Conservation (phyloP, 2,113 vertebrate species). For the Gracilinanus agilis region DNA sequence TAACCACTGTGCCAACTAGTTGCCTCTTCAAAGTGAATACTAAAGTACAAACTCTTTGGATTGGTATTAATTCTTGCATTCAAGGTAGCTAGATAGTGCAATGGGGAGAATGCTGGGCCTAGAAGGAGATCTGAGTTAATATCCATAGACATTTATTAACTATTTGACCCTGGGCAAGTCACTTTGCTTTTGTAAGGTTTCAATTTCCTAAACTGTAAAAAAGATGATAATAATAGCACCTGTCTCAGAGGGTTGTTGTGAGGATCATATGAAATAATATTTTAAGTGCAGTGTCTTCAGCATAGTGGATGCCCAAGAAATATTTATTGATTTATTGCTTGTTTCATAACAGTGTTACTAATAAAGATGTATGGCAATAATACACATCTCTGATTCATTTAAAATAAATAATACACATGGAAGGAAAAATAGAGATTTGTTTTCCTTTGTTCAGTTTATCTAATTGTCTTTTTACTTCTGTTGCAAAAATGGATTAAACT, state of each 20-base stretch:
- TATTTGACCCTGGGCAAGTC: not conserved
- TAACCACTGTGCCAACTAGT: no score
- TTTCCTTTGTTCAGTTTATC: not conserved
- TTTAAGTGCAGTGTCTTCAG: not conserved
- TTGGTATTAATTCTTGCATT: not conserved
- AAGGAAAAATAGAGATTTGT: not conserved
- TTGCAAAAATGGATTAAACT: conserved; percentile 52
- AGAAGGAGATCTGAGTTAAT: not conserved
- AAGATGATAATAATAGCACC: not conserved
- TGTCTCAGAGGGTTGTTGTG: not conserved
- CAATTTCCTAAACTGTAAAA: not conserved
- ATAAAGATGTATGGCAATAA: not conserved
- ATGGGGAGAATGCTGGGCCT: not conserved
- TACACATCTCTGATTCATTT: not conserved
- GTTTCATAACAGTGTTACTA: not conserved
- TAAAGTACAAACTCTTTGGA: not conserved
- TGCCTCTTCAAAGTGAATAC: not conserved
- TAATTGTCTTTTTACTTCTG: conserved; percentile 27
- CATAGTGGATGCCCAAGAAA: not conserved
- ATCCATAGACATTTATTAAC: not conserved
- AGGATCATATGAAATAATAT: not conserved
- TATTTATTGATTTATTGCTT: not conserved
- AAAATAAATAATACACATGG: not conserved
- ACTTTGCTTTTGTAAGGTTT: not conserved
- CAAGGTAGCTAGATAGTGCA: not conserved